Evolutionary conservation across 35 echinoderm and acorn worm genomes (phyloP).

Genomic region (Lytechinus variegatus): DNA sequence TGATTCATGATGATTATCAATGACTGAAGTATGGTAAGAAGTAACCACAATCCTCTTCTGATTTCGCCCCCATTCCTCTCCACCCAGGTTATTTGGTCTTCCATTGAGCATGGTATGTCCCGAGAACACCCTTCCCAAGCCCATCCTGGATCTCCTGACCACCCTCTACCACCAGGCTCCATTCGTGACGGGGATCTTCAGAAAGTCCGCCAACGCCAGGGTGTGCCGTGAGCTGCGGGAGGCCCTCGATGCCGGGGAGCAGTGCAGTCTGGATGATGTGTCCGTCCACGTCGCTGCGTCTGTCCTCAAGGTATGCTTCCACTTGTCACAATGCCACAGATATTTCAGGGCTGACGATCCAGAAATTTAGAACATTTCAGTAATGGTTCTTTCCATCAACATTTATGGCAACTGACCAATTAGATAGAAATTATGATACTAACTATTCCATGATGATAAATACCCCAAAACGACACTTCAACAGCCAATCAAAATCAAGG

Average conservation of each 20-base stretch:
- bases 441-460: too few relatives aligned
- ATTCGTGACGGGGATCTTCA: slow-evolving; percentile 89
- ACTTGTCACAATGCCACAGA: background rate
- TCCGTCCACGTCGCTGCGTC: slow-evolving; percentile 65
- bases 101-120: slow-evolving; percentile 74
- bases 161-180: slow-evolving; percentile 91
- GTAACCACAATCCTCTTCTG: too few relatives aligned
- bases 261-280: slow-evolving; percentile 63
- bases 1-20: too few relatives aligned
- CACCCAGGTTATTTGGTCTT: slow-evolving; percentile 88
- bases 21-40: too few relatives aligned
- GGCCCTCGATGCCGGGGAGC: slow-evolving; percentile 75
- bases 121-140: slow-evolving; percentile 71
- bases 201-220: slow-evolving; percentile 93
- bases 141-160: slow-evolving; percentile 72
- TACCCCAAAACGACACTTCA: too few relatives aligned
- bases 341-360: background rate
- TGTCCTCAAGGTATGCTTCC: slow-evolving; percentile 63
- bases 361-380: background rate
- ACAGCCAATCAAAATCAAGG: too few relatives aligned
- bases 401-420: background rate
- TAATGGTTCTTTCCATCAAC: background rate
- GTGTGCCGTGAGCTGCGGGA: slow-evolving; percentile 81
- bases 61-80: background rate
- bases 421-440: too few relatives aligned